These are phyloP conservation scores for Limnephilus rhombicus DNA, from an alignment of 2,888 invertebrate species.

Conservation along the genomic window DNA sequence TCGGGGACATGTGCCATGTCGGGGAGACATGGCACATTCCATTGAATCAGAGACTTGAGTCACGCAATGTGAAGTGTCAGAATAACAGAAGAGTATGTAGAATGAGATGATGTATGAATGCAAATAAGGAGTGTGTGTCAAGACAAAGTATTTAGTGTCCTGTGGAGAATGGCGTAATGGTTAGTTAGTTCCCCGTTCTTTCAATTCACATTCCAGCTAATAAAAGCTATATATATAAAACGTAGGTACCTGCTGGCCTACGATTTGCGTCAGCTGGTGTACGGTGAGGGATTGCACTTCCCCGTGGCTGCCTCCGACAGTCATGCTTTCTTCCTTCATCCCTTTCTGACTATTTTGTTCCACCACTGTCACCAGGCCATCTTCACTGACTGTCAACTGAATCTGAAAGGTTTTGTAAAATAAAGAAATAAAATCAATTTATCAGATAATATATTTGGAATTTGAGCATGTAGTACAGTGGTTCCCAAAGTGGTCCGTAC, in stretches of 20 bases:
- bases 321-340: conserved; percentile 69
- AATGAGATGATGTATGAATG: too few species aligned
- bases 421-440: not conserved
- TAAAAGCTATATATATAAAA: not conserved
- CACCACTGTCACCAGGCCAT: conserved; percentile 78
- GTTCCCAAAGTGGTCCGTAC: too few species aligned
- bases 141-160: too few species aligned
- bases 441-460: not conserved
- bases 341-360: conserved; percentile 73
- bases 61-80: too few species aligned
- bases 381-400: conserved; percentile 77
- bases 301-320: conserved; percentile 68
- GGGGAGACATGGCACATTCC: too few species aligned
- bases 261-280: conserved; percentile 79
- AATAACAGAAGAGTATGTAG: too few species aligned
- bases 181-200: not conserved
- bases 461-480: too few species aligned
- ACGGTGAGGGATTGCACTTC: conserved; percentile 77
- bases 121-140: too few species aligned
- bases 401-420: conserved; percentile 69
- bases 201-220: not conserved
- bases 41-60: too few species aligned
- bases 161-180: not conserved
- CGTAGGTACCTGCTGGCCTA: conserved; percentile 79
- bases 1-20: too few species aligned